Percentiles rank a stretch among this genome's conserved stretches.
Evolutionary conservation across 2,797 vertebrate species (phyloP).

Genomic region (Takifugu rubripes): DNA sequence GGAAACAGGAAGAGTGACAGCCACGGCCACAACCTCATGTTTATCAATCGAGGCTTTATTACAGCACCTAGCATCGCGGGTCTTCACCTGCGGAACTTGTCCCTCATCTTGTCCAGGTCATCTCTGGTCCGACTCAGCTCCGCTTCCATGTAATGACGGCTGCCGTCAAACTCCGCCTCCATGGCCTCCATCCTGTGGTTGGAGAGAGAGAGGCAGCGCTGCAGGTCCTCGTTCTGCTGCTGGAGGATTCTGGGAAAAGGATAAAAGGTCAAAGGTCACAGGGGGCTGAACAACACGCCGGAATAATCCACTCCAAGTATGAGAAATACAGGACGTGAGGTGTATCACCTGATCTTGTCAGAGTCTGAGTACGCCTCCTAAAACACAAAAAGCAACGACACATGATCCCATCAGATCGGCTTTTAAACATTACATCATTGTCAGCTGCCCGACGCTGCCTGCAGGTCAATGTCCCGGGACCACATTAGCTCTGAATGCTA

Average conservation of each 20-base stretch:
- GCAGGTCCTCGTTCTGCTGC: constrained; percentile 96
- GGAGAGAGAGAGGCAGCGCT: constrained; percentile 82
- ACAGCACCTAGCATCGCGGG: neutral
- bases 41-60: neutral
- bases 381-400: constrained; percentile 36
- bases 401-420: too few species aligned
- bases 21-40: neutral
- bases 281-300: neutral
- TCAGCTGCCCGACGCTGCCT: too few species aligned
- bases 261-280: neutral
- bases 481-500: constrained; percentile 10
- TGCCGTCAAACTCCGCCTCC: constrained; percentile 90
- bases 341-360: constrained; percentile 89
- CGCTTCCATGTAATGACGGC: constrained; percentile 89
- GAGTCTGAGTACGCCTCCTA: constrained; percentile 86
- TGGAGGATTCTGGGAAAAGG: constrained; percentile 76
- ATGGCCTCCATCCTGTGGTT: constrained; percentile 91
- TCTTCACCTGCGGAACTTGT: constrained; percentile 92
- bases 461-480: neutral
- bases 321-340: neutral
- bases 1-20: neutral
- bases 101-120: constrained; percentile 96
- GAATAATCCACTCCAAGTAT: neutral
- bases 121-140: constrained; percentile 90
- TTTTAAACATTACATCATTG: too few species aligned